Conservation (phyloP, 2,888 invertebrate species). For the Monoplex corrugatus region DNA sequence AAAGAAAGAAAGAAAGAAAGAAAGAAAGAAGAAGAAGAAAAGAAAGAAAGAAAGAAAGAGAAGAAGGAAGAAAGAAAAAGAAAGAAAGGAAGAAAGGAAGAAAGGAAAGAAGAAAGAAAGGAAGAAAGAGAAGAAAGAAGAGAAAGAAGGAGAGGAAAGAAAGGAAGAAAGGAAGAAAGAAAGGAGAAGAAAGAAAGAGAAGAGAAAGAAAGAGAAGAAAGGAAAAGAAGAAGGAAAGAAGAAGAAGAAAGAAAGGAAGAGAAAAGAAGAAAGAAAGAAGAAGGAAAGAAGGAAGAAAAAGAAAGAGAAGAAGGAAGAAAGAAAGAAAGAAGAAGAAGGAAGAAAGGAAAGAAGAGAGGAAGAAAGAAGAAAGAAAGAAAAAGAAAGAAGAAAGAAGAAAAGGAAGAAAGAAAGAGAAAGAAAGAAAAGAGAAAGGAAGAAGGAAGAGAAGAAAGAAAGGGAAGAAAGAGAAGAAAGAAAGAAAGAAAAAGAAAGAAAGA, state of each 20-base stretch:
- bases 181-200: not conserved
- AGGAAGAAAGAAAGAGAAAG: not conserved
- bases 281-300: slow-evolving; percentile 17
- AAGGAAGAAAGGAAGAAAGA: not conserved
- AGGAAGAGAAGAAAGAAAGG: slow-evolving; percentile 6
- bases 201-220: not conserved
- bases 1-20: slow-evolving; percentile 24
- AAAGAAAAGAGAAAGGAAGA: not conserved
- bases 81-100: not conserved
- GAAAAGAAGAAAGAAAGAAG: slow-evolving; percentile 28
- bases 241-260: slow-evolving; percentile 2
- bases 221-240: not conserved
- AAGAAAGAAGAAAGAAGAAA: not conserved
- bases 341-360: not conserved
- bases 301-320: no score
- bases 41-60: slow-evolving; percentile 33
- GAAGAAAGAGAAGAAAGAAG: not conserved
- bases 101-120: not conserved
- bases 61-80: slow-evolving; percentile 34
- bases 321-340: no score
- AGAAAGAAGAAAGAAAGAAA: not conserved
- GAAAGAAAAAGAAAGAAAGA: slow-evolving; percentile 36
- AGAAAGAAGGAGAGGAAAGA: not conserved
- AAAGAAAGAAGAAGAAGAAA: slow-evolving; percentile 35
- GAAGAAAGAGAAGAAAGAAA: slow-evolving; percentile 17